phyloP scores from a whole-genome alignment of 1,140 invertebrate genomes.

The Magallana gigas region DNA sequence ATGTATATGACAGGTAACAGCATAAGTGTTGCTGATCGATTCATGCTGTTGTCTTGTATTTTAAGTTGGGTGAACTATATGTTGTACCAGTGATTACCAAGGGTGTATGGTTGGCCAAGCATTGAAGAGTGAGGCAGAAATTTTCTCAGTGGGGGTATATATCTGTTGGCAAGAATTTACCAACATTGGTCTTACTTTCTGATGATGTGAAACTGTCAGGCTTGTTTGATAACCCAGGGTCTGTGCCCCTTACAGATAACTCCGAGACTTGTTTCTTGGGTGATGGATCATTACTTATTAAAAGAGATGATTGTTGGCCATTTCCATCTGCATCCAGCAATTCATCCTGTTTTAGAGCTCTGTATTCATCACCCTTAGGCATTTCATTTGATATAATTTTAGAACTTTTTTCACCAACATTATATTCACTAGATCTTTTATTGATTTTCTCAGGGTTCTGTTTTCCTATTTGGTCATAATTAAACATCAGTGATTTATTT shows the following conservation, averaged over 20 bases:
- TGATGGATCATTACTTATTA: neutral
- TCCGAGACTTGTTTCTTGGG: neutral
- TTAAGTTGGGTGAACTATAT: neutral
- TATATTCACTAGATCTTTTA: neutral
- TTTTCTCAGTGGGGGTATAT: neutral
- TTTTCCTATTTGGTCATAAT: neutral
- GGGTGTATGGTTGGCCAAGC: neutral
- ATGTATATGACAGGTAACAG: no score
- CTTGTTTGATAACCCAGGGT: neutral
- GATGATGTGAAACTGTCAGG: neutral
- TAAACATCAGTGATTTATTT: neutral
- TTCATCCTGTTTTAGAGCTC: neutral
- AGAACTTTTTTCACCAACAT: neutral
- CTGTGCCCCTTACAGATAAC: neutral
- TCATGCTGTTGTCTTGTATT: constrained; percentile 5
- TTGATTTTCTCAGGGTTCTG: neutral
- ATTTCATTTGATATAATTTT: neutral
- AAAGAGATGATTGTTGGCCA: neutral
- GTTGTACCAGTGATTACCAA: neutral
- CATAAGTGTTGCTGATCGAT: neutral
- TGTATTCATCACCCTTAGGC: neutral
- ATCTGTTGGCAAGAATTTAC: neutral
- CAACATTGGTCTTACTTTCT: neutral
- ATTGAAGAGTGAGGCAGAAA: neutral
- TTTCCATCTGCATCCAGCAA: neutral